These are phyloP conservation scores for Conus canariensis DNA, from an alignment of 2,888 invertebrate species.

Conservation along the genomic window DNA sequence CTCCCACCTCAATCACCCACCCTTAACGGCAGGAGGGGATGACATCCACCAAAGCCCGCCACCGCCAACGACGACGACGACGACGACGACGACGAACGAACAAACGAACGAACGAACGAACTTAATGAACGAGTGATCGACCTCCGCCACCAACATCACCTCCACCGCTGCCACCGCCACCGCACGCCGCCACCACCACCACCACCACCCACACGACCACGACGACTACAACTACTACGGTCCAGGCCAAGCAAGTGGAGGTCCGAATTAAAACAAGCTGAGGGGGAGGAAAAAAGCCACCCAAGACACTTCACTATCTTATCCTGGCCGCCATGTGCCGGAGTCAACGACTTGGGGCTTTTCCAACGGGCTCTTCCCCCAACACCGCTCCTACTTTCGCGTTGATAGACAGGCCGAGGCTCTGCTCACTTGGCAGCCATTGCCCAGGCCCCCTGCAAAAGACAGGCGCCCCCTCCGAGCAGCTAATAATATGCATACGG, in stretches of 20 bases:
- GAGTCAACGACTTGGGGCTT: constrained; percentile 15
- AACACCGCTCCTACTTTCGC: not conserved
- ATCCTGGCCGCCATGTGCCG: constrained; percentile 7
- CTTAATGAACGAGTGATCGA: not conserved
- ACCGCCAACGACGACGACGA: too few relatives aligned
- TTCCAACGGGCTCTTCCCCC: not conserved
- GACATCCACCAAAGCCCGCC: not conserved
- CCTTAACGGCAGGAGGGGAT: too few relatives aligned
- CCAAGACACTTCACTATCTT: constrained; percentile 15
- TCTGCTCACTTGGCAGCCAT: constrained; percentile 28
- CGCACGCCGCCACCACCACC: not conserved
- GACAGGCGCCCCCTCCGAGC: constrained; percentile 1
- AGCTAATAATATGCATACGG: not conserved
- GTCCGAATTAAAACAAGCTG: not conserved
- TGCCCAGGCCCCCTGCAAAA: not conserved
- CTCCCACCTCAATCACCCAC: not conserved
- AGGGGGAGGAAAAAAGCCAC: not conserved
- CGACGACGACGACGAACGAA: too few relatives aligned
- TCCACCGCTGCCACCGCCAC: not conserved
- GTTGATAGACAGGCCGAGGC: constrained; percentile 12
- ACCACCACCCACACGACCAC: not conserved
- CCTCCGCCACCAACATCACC: not conserved
- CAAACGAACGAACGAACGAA: too few relatives aligned
- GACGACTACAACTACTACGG: not conserved
- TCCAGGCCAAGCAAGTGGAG: not conserved